Base-by-base conservation (phyloP, 2,888 invertebrate species). In the Leucoma salicis region DNA sequence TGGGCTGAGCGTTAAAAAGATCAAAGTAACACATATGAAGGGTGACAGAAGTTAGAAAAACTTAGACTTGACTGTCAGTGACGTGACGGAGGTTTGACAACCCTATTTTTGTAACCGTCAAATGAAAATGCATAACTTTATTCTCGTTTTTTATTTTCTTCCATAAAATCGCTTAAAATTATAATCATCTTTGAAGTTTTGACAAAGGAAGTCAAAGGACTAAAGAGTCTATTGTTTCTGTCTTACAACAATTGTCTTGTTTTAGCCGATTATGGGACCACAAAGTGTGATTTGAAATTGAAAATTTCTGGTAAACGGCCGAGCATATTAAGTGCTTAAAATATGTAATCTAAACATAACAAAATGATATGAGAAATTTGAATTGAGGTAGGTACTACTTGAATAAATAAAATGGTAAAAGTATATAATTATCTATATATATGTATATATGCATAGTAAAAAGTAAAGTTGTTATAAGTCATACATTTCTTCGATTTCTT, bases 21-120 rank as follows among this genome's bases (percentile, higher is more conserved):
- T 67, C 65, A 68, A 64, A 70, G 56, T 33, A 51, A 54, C 55
- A 54, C 55, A 53, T 56, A 54, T 49, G 47, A 58, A 51, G 63
- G 65, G 64, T 60, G 67, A 65, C 67, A 64, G 49, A 56, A 61
- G 53, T 57, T 54, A 54, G 53, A 64, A 66, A 66, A 66, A 64
- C 56, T 56, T 49, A 59, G 53, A 48, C 46, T 35, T 45, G 58
- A 53, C 57, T 53, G 57, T 18, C 53, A 47, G 35, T 50, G 53
- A 57, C 56, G 45, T 71, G 72, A 72, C 46, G 43, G 60, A 58
- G 70, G 73, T 72, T 59, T 74, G 74, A 74, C 75, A 68, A 60
- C 57, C 60, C 66, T 66, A 71, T 74, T 73, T 73, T 64, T 53
- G 70, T 64, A 58, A 42, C 42, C 35, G 41, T 44, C 44, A 39